These are phyloP conservation scores for Metopolophium dirhodum DNA, from an alignment of 1,140 invertebrate species.

Conservation along the genomic window DNA sequence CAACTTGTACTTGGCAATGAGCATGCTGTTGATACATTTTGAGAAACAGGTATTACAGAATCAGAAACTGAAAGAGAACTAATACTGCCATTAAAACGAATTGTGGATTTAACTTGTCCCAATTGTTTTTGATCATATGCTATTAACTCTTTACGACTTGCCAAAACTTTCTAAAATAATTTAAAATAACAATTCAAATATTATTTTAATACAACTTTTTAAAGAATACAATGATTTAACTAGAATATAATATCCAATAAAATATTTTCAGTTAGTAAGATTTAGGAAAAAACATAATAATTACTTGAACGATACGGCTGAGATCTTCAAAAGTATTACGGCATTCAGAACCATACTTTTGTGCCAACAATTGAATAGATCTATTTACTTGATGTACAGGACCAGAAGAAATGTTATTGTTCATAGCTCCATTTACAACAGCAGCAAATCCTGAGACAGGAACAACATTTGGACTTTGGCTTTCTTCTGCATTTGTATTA, in stretches of 20 bases:
- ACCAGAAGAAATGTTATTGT: slow-evolving; percentile 58
- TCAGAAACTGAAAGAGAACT: slow-evolving; percentile 48
- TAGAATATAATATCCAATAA: neutral
- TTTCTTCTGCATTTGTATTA: slow-evolving; percentile 42
- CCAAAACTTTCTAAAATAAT: slow-evolving; percentile 76
- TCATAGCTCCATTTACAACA: slow-evolving; percentile 60
- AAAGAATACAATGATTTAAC: neutral
- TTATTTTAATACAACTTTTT: neutral
- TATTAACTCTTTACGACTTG: slow-evolving; percentile 88
- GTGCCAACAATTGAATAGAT: slow-evolving; percentile 85
- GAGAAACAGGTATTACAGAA: slow-evolving; percentile 32
- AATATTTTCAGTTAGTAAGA: neutral
- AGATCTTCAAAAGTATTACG: slow-evolving; percentile 94
- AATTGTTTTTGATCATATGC: slow-evolving; percentile 88
- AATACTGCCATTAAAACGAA: slow-evolving; percentile 40
- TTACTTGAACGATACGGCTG: slow-evolving; percentile 84
- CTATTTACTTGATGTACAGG: slow-evolving; percentile 70
- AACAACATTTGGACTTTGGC: slow-evolving; percentile 36
- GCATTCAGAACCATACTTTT: slow-evolving; percentile 94
- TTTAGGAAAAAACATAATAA: neutral
- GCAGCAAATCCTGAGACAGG: slow-evolving; percentile 67
- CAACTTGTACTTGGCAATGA: slow-evolving; percentile 66
- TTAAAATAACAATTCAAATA: neutral
- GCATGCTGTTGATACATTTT: neutral
- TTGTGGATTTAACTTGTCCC: slow-evolving; percentile 62